phyloP scores from a whole-genome alignment of 1,140 invertebrate species.

The Drosophila lowei region DNA sequence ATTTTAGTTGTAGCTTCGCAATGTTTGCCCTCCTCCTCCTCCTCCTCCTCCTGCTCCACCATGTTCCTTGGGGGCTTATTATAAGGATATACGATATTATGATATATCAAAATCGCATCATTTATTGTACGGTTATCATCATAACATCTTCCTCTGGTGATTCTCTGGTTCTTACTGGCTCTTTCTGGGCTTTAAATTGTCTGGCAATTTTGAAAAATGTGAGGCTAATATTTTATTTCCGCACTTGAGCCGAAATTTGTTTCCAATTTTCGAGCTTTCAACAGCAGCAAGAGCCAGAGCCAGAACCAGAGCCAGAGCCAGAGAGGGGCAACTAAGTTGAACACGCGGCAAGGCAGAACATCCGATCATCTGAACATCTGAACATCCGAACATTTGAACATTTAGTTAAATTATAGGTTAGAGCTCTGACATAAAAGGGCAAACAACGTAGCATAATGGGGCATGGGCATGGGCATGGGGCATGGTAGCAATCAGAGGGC shows the following conservation, averaged over 20 bases:
- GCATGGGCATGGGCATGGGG: slow-evolving; percentile 40
- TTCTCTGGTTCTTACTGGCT: too few relatives aligned
- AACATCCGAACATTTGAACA: slow-evolving; percentile 69
- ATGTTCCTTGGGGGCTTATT: slow-evolving; percentile 16
- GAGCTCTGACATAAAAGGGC: slow-evolving; percentile 78
- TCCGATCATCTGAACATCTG: not conserved
- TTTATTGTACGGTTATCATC: slow-evolving; percentile 12
- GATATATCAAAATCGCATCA: slow-evolving; percentile 43
- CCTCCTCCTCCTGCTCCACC: not conserved
- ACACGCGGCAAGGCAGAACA: slow-evolving; percentile 32
- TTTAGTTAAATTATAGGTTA: slow-evolving; percentile 82
- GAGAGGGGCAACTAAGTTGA: slow-evolving; percentile 13
- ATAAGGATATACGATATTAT: slow-evolving; percentile 9
- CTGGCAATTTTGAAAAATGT: slow-evolving; percentile 60
- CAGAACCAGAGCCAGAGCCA: not conserved
- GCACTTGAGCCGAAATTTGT: slow-evolving; percentile 70
- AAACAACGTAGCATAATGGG: slow-evolving; percentile 78
- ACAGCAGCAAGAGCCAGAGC: slow-evolving; percentile 18
- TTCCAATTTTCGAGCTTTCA: slow-evolving; percentile 74
- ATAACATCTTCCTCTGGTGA: slow-evolving; percentile 6
- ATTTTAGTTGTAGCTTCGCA: slow-evolving; percentile 50
- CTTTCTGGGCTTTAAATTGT: slow-evolving; percentile 46
- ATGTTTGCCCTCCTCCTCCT: not conserved
- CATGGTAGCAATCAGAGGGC: slow-evolving; percentile 72
- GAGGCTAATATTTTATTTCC: slow-evolving; percentile 77